Evolutionary conservation across 2,113 vertebrate species (phyloP).

Genomic region (Falco punctatus): DNA sequence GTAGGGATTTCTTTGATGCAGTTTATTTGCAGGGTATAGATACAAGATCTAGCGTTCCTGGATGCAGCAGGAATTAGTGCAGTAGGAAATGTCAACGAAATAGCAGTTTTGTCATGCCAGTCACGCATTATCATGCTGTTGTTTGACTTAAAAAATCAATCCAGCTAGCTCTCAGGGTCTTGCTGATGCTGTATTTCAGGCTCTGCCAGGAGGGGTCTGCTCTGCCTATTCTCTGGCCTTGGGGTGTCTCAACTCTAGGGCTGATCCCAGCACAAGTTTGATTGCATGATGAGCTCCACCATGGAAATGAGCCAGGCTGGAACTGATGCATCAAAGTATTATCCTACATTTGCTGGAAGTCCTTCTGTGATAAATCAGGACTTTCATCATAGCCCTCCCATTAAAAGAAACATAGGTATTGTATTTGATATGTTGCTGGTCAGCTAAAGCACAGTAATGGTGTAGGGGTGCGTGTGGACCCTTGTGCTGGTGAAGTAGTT

Average conservation of each 20-base stretch:
- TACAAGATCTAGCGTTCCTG: background rate
- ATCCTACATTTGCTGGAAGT: background rate
- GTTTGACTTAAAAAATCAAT: background rate
- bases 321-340: background rate
- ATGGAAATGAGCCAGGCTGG: background rate
- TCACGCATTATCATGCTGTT: rapidly evolving
- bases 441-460: background rate
- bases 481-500: background rate
- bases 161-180: background rate
- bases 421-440: background rate
- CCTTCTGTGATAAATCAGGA: background rate
- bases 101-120: background rate
- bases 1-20: background rate
- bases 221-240: background rate
- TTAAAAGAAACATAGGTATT: background rate
- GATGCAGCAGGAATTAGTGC: background rate
- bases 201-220: background rate
- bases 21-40: background rate
- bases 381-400: background rate
- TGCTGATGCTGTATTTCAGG: background rate
- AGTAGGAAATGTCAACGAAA: background rate
- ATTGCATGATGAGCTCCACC: background rate
- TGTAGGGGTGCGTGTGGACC: rapidly evolving
- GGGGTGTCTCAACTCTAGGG: background rate
- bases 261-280: background rate